These are phyloP conservation scores for Drosophila orosa DNA, from an alignment of 1,140 invertebrate genomes.

Conservation along the genomic window DNA sequence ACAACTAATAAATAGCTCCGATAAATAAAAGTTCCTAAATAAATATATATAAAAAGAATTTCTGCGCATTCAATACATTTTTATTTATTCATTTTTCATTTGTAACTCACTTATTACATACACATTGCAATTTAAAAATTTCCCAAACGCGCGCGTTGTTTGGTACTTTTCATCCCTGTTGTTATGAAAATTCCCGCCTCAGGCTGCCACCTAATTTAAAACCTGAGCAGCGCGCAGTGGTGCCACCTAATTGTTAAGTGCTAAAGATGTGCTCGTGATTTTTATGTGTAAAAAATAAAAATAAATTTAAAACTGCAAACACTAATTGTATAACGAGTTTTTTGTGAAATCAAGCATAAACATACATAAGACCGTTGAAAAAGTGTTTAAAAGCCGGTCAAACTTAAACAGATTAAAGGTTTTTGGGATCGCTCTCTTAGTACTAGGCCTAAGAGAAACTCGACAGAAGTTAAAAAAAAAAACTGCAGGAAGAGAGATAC, in stretches of 20 bases:
- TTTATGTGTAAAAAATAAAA: neutral
- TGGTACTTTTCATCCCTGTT: constrained; percentile 37
- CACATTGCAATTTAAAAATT: constrained; percentile 8
- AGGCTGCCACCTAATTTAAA: constrained; percentile 26
- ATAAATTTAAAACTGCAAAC: neutral
- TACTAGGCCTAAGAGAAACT: neutral
- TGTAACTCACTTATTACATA: neutral
- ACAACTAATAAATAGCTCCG: too few species aligned
- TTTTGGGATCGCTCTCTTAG: neutral
- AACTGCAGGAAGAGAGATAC: neutral
- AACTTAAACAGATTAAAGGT: neutral
- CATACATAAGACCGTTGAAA: neutral
- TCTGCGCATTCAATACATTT: neutral
- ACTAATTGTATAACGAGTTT: neutral
- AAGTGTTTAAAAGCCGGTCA: neutral
- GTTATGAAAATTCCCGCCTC: constrained; percentile 24
- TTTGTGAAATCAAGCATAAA: neutral
- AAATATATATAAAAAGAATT: neutral
- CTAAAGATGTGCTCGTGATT: constrained; percentile 28
- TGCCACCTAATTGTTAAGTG: constrained; percentile 17
- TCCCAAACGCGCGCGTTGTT: constrained; percentile 20
- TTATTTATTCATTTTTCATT: neutral
- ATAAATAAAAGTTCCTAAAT: neutral
- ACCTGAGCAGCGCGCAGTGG: constrained; percentile 2
- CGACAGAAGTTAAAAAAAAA: neutral